Percentiles rank a stretch among this genome's conserved stretches.
phyloP scores from a whole-genome alignment of 1,140 invertebrate genomes.

The Gerris buenoi region DNA sequence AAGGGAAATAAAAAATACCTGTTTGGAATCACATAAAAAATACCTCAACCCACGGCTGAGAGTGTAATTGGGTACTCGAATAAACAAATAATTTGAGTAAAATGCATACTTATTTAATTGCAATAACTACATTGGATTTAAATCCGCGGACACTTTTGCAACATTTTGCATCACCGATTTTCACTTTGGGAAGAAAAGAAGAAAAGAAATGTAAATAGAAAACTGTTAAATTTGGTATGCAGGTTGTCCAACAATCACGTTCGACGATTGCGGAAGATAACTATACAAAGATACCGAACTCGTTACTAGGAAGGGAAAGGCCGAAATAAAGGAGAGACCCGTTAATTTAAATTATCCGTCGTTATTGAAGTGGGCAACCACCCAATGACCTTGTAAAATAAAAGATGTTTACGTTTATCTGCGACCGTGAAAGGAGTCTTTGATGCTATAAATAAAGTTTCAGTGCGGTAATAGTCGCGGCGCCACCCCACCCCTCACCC shows the following conservation, averaged over 20 bases:
- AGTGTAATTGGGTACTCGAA: not conserved
- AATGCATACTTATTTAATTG: not conserved
- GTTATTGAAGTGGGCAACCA: no score
- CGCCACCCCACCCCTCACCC: not conserved
- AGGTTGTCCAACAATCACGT: not conserved
- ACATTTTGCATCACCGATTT: not conserved
- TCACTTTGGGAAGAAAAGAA: not conserved
- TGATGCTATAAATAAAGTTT: not conserved
- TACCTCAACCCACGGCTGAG: not conserved
- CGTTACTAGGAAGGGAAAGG: no score
- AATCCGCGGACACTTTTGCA: not conserved
- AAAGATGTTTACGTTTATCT: not conserved
- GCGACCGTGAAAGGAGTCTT: not conserved
- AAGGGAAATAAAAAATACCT: not conserved
- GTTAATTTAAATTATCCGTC: not conserved
- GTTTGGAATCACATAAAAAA: not conserved
- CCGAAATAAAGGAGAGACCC: not conserved
- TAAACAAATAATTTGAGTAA: not conserved
- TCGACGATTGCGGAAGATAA: not conserved
- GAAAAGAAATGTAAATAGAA: not conserved
- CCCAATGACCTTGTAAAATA: not conserved
- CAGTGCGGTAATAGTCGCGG: not conserved
- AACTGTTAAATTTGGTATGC: not conserved
- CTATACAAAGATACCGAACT: no score
- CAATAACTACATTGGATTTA: no score